A percentile compares a stretch with the other conserved stretches of the same genome.
Evolutionary conservation across 2,113 vertebrate species (phyloP).

Genomic region (Leptobrachium leishanense): DNA sequence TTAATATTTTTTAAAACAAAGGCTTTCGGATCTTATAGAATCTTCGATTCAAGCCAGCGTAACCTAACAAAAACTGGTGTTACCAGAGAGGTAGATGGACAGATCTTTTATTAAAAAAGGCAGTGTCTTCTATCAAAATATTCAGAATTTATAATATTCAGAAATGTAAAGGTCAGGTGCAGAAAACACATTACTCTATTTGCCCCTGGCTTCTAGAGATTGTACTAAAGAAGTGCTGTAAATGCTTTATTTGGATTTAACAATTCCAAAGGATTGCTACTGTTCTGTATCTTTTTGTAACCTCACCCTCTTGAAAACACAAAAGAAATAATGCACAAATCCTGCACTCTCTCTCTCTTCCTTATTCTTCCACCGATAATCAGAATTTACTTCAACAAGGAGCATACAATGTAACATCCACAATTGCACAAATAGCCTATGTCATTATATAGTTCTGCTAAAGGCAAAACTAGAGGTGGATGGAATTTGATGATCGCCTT

Average conservation of each 20-base stretch:
- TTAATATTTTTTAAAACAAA: no score
- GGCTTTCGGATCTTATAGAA: no score
- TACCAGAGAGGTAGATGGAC: no score
- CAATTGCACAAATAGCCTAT: constrained; percentile 23
- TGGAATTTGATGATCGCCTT: constrained; percentile 3
- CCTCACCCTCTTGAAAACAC: not conserved
- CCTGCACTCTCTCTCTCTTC: not conserved
- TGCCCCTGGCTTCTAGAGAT: not conserved
- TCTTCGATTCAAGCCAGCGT: no score
- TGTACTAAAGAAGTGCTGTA: not conserved
- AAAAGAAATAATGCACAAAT: constrained; percentile 7
- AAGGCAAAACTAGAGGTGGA: constrained; percentile 11
- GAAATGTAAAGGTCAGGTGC: no score
- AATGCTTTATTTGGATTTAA: not conserved
- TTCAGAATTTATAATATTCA: no score
- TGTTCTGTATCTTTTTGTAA: not conserved
- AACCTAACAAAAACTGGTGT: no score
- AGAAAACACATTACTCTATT: not conserved
- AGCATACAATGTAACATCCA: not conserved
- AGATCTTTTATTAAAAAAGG: no score
- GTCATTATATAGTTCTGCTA: constrained; percentile 24
- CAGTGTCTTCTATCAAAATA: no score
- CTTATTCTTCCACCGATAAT: constrained; percentile 5
- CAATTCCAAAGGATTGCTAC: not conserved
- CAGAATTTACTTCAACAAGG: constrained; percentile 4